A percentile compares a stretch with the other conserved stretches of the same genome.
Evolutionary conservation across 2,113 vertebrate species (phyloP).

Genomic region (Nyctereutes procyonoides): DNA sequence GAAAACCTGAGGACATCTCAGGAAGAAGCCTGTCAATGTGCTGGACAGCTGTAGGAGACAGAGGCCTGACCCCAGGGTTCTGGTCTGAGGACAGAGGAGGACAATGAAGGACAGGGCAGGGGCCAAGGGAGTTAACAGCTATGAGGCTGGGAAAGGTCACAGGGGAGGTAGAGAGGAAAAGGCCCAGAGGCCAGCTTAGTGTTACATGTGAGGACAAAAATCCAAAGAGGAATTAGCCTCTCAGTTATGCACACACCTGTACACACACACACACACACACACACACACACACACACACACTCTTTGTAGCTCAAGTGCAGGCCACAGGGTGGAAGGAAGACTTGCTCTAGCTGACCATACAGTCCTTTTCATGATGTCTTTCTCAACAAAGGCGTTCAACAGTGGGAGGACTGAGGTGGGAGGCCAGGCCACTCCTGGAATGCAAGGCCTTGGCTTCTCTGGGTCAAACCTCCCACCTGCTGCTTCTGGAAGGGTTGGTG

Average conservation of each 20-base stretch:
- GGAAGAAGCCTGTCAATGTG: conserved; percentile 47
- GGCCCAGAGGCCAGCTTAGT: conserved; percentile 65
- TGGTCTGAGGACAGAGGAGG: background rate
- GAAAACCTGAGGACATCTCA: conserved; percentile 39
- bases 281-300: background rate
- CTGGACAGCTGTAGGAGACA: background rate
- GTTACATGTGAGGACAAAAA: background rate
- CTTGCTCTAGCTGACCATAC: background rate
- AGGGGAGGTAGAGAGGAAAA: conserved; percentile 73
- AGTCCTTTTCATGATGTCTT: background rate
- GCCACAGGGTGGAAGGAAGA: conserved; percentile 74
- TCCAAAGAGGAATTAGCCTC: conserved; percentile 6
- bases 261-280: background rate
- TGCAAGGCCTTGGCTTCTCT: conserved; percentile 33
- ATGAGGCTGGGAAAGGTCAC: conserved; percentile 54
- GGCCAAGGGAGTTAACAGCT: background rate
- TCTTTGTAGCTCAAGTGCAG: conserved; percentile 59
- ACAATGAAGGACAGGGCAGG: background rate
- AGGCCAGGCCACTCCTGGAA: background rate
- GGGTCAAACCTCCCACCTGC: conserved; percentile 16
- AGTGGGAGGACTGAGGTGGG: background rate
- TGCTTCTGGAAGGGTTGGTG: background rate
- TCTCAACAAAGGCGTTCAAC: background rate
- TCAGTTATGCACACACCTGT: background rate
- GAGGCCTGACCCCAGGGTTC: background rate